Evolutionary conservation across 2,113 vertebrate genomes (phyloP).

Genomic region (Phalacrocorax brasilianus): DNA sequence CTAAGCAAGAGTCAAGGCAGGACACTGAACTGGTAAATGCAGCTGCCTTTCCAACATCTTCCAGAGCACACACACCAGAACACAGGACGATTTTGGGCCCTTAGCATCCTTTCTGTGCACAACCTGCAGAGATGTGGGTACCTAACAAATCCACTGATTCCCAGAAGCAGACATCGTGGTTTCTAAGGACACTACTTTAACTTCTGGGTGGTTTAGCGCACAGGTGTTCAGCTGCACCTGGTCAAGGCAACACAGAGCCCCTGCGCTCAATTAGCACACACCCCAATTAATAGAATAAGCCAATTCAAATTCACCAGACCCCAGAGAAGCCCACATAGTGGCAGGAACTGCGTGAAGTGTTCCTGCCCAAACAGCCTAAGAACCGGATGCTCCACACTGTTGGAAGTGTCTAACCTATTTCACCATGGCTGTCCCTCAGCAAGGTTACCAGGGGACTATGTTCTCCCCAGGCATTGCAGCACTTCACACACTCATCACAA

Average conservation of each 20-base stretch:
- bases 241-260: not conserved
- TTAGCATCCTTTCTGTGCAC: not conserved
- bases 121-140: not conserved
- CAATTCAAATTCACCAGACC: not conserved
- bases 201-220: not conserved
- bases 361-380: not conserved
- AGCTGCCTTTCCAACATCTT: not conserved
- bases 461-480: not conserved
- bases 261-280: not conserved
- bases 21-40: not conserved
- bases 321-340: not conserved
- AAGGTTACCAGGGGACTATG: not conserved
- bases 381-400: not conserved
- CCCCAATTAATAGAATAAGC: not conserved
- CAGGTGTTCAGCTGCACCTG: not conserved
- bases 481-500: not conserved
- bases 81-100: not conserved
- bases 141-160: not conserved
- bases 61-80: not conserved
- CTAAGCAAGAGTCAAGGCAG: not conserved
- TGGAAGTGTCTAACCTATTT: not conserved
- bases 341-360: not conserved
- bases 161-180: not conserved
- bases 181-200: not conserved
- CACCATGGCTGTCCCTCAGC: not conserved